Evolutionary conservation across 92 coral and sea anemone species (phyloP).

Genomic region (Metridium senile): DNA sequence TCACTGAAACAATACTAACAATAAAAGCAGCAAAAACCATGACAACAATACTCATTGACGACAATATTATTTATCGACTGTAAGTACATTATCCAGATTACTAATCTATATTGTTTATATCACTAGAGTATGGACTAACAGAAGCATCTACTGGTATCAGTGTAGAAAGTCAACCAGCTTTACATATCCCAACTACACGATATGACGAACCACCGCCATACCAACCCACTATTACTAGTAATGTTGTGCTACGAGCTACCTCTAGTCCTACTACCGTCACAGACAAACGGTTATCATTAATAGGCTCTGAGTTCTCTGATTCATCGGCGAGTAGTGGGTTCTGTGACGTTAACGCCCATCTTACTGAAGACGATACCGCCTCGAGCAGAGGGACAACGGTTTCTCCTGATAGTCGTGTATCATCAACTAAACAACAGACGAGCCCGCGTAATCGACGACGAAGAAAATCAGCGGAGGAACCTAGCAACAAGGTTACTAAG

Average conservation of each 20-base stretch:
- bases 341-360: conserved; percentile 57
- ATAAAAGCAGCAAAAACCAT: too few relatives aligned
- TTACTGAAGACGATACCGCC: conserved; percentile 69
- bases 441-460: conserved; percentile 38
- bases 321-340: conserved; percentile 82
- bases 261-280: conserved; percentile 52
- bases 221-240: conserved; percentile 52
- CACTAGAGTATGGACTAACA: conserved; percentile 91
- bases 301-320: conserved; percentile 65
- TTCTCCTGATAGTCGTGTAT: conserved; percentile 15
- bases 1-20: too few relatives aligned
- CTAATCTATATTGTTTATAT: too few relatives aligned
- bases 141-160: conserved; percentile 99
- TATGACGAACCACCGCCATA: conserved; percentile 77
- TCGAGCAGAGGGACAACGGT: conserved; percentile 33
- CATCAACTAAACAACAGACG: conserved; percentile 11
- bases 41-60: too few relatives aligned
- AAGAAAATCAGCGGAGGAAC: conserved; percentile 34
- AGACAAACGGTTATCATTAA: conserved; percentile 66
- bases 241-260: conserved; percentile 43
- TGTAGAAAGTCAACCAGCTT: conserved; percentile 95
- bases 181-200: conserved; percentile 83
- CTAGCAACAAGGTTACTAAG: conserved; percentile 14
- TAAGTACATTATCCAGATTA: too few relatives aligned
- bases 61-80: too few relatives aligned